Base-by-base conservation (phyloP, 2,113 vertebrate genomes). In the Cranoglanis bouderius region DNA sequence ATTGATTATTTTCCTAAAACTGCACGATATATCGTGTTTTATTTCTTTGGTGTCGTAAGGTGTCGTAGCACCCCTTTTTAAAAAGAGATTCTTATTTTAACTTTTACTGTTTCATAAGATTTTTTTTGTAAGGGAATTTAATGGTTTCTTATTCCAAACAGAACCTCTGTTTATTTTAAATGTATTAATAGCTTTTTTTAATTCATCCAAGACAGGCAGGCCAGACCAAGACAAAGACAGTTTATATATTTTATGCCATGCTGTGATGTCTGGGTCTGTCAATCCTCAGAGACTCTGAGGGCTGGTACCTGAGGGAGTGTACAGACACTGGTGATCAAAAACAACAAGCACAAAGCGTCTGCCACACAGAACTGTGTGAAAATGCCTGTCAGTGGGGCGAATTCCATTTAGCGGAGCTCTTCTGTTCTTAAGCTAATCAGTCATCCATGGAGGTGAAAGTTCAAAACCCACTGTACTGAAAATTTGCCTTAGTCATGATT, bases 391-490 rank as follows among this genome's bases (percentile, higher is more conserved):
- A 75, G 21, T 59, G 21, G 51, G 40, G 18, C 49, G n/a, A 40
- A 51, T 55, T 63, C 9, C 18, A 46, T 65, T 12, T n/a, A 32
- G 43, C 6, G 0, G 5, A 51, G 53, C 43, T 29, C 13, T 78
- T 67, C 43, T 19, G 57, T 78, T 16, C 1, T 59, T 84, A 77
- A 51, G 87, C 84, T 89, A 85, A 89, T 89, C 88, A 85, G 70
- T 85, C 85, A 88, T 63, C 70, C 32, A 9, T n/a, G 35, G 32
- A 85, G 74, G 83, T 89, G 46, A 89, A 89, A 89, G 88, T 85
- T 81, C 88, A 89, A 32, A 70, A 19, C 55, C 38, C 21, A 46
- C 43, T 55, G n/a, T 38, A 0, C 14, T 40, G 51, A 67, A 70
- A 84, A 77, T 63, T 78, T 59, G 8, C 74, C 59, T 78, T 85